Evolutionary conservation across 2,888 invertebrate genomes (phyloP).

Genomic region (Chymomyza fuscimana): DNA sequence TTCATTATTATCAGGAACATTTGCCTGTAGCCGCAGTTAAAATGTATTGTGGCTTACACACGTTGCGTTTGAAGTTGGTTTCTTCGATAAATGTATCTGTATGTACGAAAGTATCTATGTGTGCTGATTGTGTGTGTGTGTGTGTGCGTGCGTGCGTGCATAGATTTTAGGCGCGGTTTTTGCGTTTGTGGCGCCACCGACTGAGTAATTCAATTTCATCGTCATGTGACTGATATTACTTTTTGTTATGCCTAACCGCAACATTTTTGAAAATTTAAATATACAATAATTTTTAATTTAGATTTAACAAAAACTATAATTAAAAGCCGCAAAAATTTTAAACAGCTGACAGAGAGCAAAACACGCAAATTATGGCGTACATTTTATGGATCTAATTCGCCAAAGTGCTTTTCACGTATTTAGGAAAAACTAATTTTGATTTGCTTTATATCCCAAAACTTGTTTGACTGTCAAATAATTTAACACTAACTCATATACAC

Average conservation of each 20-base stretch:
- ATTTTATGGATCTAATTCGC: background rate
- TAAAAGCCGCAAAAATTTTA: background rate
- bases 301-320: background rate
- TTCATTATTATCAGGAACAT: background rate
- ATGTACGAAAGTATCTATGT: background rate
- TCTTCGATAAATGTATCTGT: conserved; percentile 5
- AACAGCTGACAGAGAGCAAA: background rate
- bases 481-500: conserved; percentile 25
- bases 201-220: conserved; percentile 64
- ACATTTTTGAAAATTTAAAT: conserved; percentile 37
- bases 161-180: conserved; percentile 63
- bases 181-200: conserved; percentile 57
- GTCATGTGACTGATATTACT: conserved; percentile 47
- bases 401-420: background rate
- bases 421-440: background rate
- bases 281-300: conserved; percentile 39
- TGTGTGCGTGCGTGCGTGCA: conserved; percentile 34
- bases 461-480: conserved; percentile 46
- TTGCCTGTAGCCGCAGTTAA: conserved; percentile 57
- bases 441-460: background rate
- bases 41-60: conserved; percentile 56
- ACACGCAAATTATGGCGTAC: background rate
- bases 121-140: no score
- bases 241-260: conserved; percentile 49
- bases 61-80: conserved; percentile 34